These are phyloP conservation scores for Heliornis fulica DNA, from an alignment of 2,113 vertebrate genomes.

Conservation along the genomic window DNA sequence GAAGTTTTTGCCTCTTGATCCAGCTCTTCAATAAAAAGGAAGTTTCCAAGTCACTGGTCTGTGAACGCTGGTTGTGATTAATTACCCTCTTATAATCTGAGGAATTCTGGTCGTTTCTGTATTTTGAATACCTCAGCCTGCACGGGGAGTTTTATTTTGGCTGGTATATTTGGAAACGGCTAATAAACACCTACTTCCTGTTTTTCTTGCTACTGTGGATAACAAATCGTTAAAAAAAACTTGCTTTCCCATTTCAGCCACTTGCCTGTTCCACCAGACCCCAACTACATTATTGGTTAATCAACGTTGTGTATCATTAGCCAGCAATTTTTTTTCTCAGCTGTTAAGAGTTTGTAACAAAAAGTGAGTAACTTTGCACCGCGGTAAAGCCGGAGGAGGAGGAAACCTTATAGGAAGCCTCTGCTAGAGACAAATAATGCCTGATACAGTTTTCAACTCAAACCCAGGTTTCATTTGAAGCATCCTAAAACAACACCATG, in stretches of 20 bases:
- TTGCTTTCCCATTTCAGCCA: conserved; percentile 62
- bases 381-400: not conserved
- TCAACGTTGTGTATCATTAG: conserved; percentile 25
- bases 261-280: conserved; percentile 25
- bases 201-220: conserved; percentile 81
- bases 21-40: conserved; percentile 78
- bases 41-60: conserved; percentile 79
- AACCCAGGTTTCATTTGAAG: not conserved
- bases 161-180: conserved; percentile 82
- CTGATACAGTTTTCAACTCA: not conserved
- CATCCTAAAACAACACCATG: not conserved
- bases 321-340: conserved; percentile 70
- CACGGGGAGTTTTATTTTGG: conserved; percentile 79
- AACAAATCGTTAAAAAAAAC: conserved; percentile 75
- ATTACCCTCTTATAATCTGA: conserved; percentile 81
- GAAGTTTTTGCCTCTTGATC: conserved; percentile 77
- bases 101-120: conserved; percentile 76
- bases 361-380: not conserved
- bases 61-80: conserved; percentile 80
- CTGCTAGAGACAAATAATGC: not conserved
- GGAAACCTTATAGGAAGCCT: not conserved
- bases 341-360: conserved; percentile 45
- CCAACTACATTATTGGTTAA: conserved; percentile 39
- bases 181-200: conserved; percentile 83
- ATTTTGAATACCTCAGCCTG: conserved; percentile 79